Evolutionary conservation across 2,113 vertebrate genomes (phyloP).

Genomic region (Ranitomeya imitator): DNA sequence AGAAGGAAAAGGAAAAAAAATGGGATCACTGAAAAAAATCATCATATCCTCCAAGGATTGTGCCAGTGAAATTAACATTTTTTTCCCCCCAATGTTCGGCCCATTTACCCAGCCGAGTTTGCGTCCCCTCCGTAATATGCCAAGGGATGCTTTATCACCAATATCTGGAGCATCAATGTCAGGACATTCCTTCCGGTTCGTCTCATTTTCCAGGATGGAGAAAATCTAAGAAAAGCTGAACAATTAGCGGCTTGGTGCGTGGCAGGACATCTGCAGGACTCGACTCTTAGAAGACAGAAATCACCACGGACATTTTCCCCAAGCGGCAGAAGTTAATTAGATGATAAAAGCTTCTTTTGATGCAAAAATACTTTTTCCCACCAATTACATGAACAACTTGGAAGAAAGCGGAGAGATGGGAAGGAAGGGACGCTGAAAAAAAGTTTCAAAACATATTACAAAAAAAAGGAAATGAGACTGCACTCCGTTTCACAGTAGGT

Average conservation of each 20-base stretch:
- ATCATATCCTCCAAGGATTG: no score
- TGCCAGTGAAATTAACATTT: no score
- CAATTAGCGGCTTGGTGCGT: neutral
- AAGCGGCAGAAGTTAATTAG: conserved; percentile 11
- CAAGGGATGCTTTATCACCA: no score
- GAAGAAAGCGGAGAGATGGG: conserved; percentile 5
- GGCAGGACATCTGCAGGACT: conserved; percentile 1
- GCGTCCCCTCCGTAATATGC: no score
- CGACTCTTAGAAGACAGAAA: neutral
- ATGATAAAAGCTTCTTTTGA: conserved; percentile 51
- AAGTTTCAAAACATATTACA: conserved; percentile 44
- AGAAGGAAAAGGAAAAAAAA: no score
- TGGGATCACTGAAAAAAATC: no score
- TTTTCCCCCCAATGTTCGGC: no score
- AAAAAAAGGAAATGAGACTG: conserved; percentile 49
- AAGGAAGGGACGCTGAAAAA: conserved; percentile 12
- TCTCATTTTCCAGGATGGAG: neutral
- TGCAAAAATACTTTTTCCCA: conserved; percentile 24
- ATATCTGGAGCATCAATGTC: no score
- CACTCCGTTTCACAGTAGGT: conserved; percentile 45
- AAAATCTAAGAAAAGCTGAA: neutral
- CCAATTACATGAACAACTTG: conserved; percentile 30
- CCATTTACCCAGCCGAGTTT: no score
- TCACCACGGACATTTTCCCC: neutral
- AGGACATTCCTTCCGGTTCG: neutral